phyloP scores from a whole-genome alignment of 1,140 invertebrate species.

The Agrilus planipennis region DNA sequence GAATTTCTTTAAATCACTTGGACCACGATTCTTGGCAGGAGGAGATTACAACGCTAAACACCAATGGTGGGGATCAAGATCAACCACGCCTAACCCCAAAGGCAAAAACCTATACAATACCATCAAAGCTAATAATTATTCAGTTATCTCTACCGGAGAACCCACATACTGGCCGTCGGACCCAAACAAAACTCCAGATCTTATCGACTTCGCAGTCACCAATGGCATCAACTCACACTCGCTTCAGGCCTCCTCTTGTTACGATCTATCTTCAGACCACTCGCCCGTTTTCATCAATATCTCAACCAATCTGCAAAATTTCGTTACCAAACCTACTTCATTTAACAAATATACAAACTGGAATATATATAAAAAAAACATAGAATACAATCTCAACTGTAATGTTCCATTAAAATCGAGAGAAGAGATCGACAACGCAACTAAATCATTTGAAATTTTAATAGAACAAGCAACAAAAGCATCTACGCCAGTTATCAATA shows the following conservation, averaged over 20 bases:
- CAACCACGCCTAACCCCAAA: conserved; percentile 22
- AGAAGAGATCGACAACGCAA: too few relatives aligned
- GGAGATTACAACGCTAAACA: conserved; percentile 37
- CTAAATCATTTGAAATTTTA: too few relatives aligned
- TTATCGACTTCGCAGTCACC: conserved; percentile 10
- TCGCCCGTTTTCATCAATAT: conserved; percentile 13
- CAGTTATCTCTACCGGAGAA: conserved; percentile 22
- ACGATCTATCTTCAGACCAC: conserved; percentile 19
- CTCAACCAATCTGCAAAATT: too few relatives aligned
- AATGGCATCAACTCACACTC: conserved; percentile 18
- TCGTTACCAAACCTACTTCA: too few relatives aligned
- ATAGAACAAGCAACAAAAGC: too few relatives aligned
- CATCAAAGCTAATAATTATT: conserved; percentile 17
- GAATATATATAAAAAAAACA: too few relatives aligned
- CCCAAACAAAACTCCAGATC: conserved; percentile 21
- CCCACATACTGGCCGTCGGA: conserved; percentile 34
- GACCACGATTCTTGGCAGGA: conserved; percentile 26
- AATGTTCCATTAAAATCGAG: too few relatives aligned
- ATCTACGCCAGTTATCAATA: too few relatives aligned
- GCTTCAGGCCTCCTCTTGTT: not conserved
- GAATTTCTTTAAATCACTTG: conserved; percentile 25
- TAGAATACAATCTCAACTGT: too few relatives aligned
- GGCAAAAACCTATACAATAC: conserved; percentile 22
- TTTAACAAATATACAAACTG: too few relatives aligned
- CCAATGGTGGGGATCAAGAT: conserved; percentile 31